Conservation (phyloP, 2,113 vertebrate species). For the Sterna hirundo region DNA sequence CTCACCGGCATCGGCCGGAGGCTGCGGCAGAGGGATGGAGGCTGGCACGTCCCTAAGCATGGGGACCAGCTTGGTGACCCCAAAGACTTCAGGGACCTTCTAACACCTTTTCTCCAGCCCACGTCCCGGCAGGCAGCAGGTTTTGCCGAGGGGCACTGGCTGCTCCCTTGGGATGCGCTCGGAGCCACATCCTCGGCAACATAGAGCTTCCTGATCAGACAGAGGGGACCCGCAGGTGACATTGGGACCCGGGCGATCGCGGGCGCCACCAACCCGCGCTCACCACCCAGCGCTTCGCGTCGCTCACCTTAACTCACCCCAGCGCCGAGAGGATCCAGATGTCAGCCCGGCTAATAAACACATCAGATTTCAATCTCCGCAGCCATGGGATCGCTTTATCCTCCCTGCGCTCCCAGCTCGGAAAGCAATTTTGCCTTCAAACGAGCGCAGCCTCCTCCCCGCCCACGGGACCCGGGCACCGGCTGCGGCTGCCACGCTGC, state of each 20-base stretch:
- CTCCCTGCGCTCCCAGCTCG: not conserved
- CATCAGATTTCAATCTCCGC: conserved; percentile 56
- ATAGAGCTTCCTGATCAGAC: rapidly evolving
- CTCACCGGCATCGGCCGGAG: rapidly evolving
- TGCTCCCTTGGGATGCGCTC: rapidly evolving
- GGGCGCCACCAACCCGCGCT: not conserved
- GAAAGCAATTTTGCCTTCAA: conserved; percentile 40
- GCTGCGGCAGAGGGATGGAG: not conserved
- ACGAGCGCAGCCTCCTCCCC: not conserved
- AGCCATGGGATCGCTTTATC: conserved; percentile 46
- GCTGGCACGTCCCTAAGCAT: not conserved
- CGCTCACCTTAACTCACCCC: conserved; percentile 48
- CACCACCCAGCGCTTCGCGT: not conserved
- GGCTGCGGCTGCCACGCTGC: rapidly evolving
- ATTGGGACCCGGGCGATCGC: rapidly evolving
- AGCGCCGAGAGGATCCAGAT: conserved; percentile 45
- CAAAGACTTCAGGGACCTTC: not conserved
- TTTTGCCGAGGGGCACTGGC: not conserved
- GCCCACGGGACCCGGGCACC: rapidly evolving
- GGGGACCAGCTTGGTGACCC: not conserved
- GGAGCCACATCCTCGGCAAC: rapidly evolving
- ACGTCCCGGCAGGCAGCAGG: rapidly evolving
- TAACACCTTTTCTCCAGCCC: not conserved
- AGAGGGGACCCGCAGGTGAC: not conserved
- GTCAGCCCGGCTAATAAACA: conserved; percentile 57